These are phyloP conservation scores for Elachura formosa DNA, from an alignment of 2,113 vertebrate species.

Conservation along the genomic window DNA sequence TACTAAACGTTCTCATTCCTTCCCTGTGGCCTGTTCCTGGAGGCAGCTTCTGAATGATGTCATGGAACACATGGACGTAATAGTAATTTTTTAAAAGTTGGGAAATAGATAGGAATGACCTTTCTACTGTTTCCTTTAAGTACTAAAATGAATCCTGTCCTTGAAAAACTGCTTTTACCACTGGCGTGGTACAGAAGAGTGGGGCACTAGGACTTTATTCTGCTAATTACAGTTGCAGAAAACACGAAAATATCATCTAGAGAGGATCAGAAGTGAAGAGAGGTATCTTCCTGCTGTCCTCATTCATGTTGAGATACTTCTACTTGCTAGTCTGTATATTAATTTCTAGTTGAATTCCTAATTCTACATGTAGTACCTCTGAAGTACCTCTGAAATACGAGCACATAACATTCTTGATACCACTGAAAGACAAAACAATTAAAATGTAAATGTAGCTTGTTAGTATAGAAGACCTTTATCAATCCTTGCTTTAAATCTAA, in stretches of 20 bases:
- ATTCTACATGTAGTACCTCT: not conserved
- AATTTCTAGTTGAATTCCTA: not conserved
- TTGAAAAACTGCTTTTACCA: not conserved
- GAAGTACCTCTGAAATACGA: not conserved
- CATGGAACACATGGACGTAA: not conserved
- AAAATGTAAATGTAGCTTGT: not conserved
- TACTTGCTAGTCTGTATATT: not conserved
- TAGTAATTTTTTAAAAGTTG: not conserved
- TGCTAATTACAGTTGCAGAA: not conserved
- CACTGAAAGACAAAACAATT: not conserved
- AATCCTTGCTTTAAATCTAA: not conserved
- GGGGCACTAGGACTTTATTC: not conserved
- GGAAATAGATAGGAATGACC: not conserved
- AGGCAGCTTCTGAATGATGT: not conserved
- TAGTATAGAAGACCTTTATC: not conserved
- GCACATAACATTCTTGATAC: not conserved
- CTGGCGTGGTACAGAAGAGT: not conserved
- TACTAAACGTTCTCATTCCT: not conserved
- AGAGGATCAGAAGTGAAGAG: not conserved
- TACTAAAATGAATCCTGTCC: not conserved
- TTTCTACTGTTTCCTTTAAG: not conserved
- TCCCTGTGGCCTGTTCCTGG: not conserved
- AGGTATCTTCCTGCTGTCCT: not conserved
- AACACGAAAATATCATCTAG: not conserved
- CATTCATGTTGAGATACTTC: not conserved